Percentiles rank a stretch among this genome's conserved stretches.
phyloP scores from a whole-genome alignment of 2,797 vertebrate species.

The Macrochelys suwanniensis region DNA sequence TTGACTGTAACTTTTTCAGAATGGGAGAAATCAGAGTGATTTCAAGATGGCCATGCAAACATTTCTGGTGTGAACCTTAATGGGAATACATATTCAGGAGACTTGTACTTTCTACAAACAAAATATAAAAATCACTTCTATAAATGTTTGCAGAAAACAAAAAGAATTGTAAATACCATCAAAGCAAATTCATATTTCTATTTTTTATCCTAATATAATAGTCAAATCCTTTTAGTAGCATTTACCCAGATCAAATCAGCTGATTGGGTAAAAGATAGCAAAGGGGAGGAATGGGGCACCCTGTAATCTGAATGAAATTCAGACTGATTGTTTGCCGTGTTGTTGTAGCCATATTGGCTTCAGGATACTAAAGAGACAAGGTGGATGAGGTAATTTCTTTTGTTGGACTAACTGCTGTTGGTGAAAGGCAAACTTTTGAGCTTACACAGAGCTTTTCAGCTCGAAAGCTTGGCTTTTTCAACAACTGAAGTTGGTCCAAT shows the following conservation, averaged over 20 bases:
- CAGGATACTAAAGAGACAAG: neutral
- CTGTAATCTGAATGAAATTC: neutral
- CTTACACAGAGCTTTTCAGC: neutral
- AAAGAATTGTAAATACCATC: neutral
- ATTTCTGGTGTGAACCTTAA: neutral
- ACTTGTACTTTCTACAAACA: neutral
- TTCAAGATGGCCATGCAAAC: neutral
- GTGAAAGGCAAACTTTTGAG: neutral
- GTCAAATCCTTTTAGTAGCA: neutral
- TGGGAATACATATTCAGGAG: neutral
- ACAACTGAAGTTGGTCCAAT: neutral
- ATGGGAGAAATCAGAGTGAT: neutral
- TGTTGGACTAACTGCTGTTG: neutral
- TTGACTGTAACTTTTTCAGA: neutral
- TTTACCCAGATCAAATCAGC: neutral
- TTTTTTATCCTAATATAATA: neutral
- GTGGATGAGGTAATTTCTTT: neutral
- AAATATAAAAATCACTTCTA: neutral
- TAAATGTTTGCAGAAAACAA: neutral
- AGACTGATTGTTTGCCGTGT: neutral
- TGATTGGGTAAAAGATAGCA: neutral
- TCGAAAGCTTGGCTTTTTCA: neutral
- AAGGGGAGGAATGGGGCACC: slow-evolving; percentile 7
- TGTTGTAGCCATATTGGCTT: neutral
- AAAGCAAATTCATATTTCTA: neutral